phyloP scores from a whole-genome alignment of 2,888 invertebrate species.

The Aricia artaxerxes region DNA sequence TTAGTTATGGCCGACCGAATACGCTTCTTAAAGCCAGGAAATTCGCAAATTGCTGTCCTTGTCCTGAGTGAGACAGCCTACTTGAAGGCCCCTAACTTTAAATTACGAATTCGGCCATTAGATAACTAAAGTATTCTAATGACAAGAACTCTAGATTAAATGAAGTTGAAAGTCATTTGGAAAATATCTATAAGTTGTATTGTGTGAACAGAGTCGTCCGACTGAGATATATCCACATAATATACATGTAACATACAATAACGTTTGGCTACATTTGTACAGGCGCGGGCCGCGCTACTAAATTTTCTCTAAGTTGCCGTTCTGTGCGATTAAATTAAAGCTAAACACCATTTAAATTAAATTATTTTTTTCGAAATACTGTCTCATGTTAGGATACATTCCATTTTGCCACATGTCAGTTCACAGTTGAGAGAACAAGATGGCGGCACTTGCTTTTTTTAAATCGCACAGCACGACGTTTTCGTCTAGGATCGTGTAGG shows the following conservation, averaged over 20 bases:
- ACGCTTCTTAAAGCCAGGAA: not conserved
- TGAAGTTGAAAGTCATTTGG: conserved; percentile 5
- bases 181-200: conserved; percentile 12
- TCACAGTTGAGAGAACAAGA: not conserved
- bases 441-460: not conserved
- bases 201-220: conserved; percentile 5
- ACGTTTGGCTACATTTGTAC: conserved; percentile 30
- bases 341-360: not conserved
- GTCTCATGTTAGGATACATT: too few species aligned
- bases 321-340: not conserved
- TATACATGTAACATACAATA: conserved; percentile 26
- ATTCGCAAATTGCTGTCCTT: not conserved
- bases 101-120: not conserved
- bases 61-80: not conserved
- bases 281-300: conserved; percentile 24
- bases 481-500: not conserved
- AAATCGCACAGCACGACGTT: not conserved
- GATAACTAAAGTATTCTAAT: conserved; percentile 4
- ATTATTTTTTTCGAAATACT: not conserved
- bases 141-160: not conserved
- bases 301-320: not conserved
- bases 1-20: not conserved
- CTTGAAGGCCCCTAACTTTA: not conserved
- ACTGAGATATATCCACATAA: conserved; percentile 25
- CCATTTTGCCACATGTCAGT: not conserved